Evolutionary conservation across 1,140 invertebrate species (phyloP), one percentile per base, ranked within the genome.

Genomic region (Sycophila sp.): DNA sequence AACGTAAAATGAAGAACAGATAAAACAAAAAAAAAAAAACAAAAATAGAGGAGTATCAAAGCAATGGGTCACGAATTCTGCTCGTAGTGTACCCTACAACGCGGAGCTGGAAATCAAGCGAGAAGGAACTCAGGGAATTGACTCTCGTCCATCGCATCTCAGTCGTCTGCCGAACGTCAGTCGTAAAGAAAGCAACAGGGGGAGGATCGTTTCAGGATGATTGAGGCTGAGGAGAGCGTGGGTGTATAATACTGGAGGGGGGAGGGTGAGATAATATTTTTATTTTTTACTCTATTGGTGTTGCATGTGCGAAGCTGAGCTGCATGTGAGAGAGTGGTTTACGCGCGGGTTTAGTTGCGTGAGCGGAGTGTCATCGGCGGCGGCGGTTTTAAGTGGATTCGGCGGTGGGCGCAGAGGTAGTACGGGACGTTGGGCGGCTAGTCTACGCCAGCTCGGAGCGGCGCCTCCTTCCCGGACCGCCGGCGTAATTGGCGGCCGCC

Each of bases 401-500:
- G 49, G 26, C n/a, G 24, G 36, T n/a, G 32, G 45, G 11, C 36
- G 53, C 17, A 40, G 47, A 6, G 38, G 53, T 17, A 11, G 53
- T 11, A 19, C 26, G 28, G 15, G 10, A 5, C 32, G 26, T n/a
- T 32, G 53, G n/a, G n/a, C 5, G 5, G 30, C 7, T 36, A 30
- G 58, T 77, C 77, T 79, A 78, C 68, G 76, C 78, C 72, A 81
- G 79, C 69, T 88, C 88, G 49, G 90, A 90, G 55, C 94, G 91
- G 77, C 93, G 90, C 90, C 92, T 93, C 83, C 94, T 90, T 66
- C 94, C 94, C 4, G 94, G 94, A 8, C 94, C 94, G 7, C 91
- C 92, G n/a, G 94, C 93, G 83, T 91, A 95, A 83, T 94, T 94
- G 73, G 94, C 94, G 1, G 94, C 93, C 47, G 94, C 92, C 45